A percentile compares a stretch with the other conserved stretches of the same genome.
Conservation (phyloP, 2,888 invertebrate genomes). For the Ceriagrion tenellum region DNA sequence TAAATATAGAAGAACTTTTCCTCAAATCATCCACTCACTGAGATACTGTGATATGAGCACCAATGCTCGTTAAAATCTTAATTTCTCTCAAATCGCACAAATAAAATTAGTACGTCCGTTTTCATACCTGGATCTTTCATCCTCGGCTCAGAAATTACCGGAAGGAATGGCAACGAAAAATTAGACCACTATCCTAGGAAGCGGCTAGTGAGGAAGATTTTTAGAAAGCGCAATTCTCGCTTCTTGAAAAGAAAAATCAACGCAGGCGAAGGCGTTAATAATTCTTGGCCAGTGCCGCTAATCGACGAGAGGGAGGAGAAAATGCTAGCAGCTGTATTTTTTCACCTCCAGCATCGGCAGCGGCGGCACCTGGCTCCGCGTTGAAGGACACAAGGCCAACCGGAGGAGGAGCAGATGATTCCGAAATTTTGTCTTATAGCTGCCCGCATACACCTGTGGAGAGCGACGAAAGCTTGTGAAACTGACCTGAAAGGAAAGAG, state of each 20-base stretch:
- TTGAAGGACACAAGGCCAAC: not conserved
- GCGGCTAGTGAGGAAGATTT: not conserved
- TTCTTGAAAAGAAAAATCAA: not conserved
- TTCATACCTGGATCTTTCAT: not conserved
- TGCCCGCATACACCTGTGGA: not conserved
- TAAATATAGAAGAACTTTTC: too few species aligned
- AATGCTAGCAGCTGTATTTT: not conserved
- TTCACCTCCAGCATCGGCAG: not conserved
- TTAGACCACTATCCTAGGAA: not conserved
- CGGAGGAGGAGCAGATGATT: not conserved
- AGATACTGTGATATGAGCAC: too few species aligned
- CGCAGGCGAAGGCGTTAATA: not conserved
- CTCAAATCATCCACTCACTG: too few species aligned
- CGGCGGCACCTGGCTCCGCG: not conserved
- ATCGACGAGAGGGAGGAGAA: not conserved
- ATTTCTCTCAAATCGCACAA: not conserved
- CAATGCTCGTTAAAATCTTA: too few species aligned
- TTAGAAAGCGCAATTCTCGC: not conserved
- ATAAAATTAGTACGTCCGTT: not conserved
- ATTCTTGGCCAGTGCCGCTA: conserved; percentile 3
- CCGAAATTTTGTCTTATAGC: not conserved
- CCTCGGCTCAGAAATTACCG: not conserved
- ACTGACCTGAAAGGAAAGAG: not conserved
- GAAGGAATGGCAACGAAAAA: not conserved
- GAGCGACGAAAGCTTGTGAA: not conserved